Percentiles rank a stretch among this genome's conserved stretches.
Evolutionary conservation across 2,797 vertebrate genomes (phyloP).

Genomic region (Benthosema pterotum): DNA sequence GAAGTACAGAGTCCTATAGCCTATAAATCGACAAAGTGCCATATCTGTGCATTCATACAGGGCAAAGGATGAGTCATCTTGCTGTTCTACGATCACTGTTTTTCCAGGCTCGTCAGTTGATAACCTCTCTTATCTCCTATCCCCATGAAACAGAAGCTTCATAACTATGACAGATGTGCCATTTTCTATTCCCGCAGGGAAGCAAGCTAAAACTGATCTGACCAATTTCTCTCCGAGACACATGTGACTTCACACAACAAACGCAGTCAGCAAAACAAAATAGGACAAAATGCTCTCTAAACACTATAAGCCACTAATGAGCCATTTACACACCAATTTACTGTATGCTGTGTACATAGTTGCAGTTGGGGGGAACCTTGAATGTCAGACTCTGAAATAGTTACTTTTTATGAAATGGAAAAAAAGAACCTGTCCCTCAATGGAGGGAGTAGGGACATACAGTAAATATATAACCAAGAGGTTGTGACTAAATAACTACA

Average conservation of each 20-base stretch:
- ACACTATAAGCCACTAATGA: not conserved
- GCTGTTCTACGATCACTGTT: not conserved
- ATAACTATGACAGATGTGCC: constrained; percentile 20
- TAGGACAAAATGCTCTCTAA: not conserved
- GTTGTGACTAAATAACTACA: no score
- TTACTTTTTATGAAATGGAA: no score
- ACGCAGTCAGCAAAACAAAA: not conserved
- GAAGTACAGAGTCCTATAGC: not conserved
- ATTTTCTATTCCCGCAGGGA: constrained; percentile 15
- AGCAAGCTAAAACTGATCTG: constrained; percentile 13
- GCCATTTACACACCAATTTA: no score
- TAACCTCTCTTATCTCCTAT: not conserved
- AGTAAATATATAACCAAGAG: no score
- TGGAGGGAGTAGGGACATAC: no score
- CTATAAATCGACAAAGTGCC: not conserved
- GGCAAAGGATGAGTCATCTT: not conserved
- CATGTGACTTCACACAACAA: constrained; percentile 8
- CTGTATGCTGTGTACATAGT: no score
- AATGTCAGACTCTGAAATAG: no score
- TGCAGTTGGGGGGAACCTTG: no score
- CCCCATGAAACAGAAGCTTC: constrained; percentile 9
- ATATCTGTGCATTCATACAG: not conserved
- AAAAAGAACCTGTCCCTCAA: no score
- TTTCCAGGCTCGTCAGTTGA: constrained; percentile 9
- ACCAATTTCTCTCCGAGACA: constrained; percentile 13